phyloP scores from a whole-genome alignment of 2,797 vertebrate species.

The Lateolabrax maculatus region DNA sequence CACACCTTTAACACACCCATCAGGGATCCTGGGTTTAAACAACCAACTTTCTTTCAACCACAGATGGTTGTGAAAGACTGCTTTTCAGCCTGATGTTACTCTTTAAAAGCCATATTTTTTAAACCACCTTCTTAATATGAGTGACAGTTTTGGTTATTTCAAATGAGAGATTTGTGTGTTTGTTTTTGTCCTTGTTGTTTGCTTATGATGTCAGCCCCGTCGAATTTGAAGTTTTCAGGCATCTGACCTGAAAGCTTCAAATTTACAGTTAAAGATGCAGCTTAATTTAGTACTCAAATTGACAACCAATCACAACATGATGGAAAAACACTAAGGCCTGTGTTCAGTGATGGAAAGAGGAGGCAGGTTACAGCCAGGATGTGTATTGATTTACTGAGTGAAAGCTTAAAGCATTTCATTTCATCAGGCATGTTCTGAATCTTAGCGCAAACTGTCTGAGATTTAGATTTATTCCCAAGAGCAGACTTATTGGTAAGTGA shows the following conservation, averaged over 20 bases:
- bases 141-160: no score
- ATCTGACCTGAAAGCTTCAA: not conserved
- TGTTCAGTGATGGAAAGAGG: conserved; percentile 1
- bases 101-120: no score
- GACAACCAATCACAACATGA: not conserved
- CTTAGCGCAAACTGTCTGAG: not conserved
- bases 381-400: not conserved
- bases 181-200: no score
- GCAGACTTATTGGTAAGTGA: not conserved
- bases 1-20: no score
- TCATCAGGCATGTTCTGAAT: not conserved
- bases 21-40: no score
- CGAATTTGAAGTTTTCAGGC: not conserved
- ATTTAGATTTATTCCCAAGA: not conserved
- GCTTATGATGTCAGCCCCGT: no score
- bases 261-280: not conserved
- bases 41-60: no score
- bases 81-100: no score
- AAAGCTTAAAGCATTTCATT: not conserved
- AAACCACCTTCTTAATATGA: no score
- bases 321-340: not conserved
- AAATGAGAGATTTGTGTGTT: no score
- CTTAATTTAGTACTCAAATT: not conserved
- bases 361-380: not conserved
- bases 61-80: no score